Conservation (phyloP, 92 coral and sea anemone species). For the Anthopleura xanthogrammica region DNA sequence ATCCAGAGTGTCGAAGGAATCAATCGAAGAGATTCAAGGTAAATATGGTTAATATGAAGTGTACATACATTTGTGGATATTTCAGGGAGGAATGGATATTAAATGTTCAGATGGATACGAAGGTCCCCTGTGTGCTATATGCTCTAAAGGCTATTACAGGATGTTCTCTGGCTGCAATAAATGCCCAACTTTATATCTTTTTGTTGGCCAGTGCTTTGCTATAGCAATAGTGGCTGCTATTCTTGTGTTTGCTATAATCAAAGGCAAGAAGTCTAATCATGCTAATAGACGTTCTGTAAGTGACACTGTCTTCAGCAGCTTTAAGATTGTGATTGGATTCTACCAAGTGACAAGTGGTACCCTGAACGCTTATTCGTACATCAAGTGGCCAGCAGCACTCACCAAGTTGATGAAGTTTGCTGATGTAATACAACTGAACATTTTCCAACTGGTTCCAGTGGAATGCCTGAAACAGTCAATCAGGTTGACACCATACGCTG, state of each 20-base stretch:
- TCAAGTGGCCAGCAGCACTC: constrained; percentile 4
- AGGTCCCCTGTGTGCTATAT: constrained; percentile 7
- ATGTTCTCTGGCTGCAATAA: constrained; percentile 11
- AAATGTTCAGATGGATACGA: constrained; percentile 5
- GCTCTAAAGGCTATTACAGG: constrained; percentile 8
- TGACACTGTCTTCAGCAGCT: neutral
- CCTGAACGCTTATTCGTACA: neutral
- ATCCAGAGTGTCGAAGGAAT: no score
- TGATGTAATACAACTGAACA: neutral
- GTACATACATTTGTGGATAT: neutral
- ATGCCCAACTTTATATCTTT: neutral
- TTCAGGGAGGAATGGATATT: neutral
- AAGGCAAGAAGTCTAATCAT: neutral
- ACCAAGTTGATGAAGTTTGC: neutral
- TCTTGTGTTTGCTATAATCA: neutral
- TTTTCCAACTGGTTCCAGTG: neutral
- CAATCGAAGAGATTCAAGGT: no score
- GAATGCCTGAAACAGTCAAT: neutral
- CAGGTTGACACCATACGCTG: neutral
- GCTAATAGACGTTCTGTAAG: neutral
- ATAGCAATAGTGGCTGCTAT: neutral
- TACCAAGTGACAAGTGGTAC: constrained; percentile 15
- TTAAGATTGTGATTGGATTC: constrained; percentile 11
- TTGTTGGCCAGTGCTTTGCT: neutral
- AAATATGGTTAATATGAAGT: no score